Percentiles rank a stretch among this genome's conserved stretches.
phyloP scores from a whole-genome alignment of 2,113 vertebrate genomes.

The Misgurnus mizolepis region DNA sequence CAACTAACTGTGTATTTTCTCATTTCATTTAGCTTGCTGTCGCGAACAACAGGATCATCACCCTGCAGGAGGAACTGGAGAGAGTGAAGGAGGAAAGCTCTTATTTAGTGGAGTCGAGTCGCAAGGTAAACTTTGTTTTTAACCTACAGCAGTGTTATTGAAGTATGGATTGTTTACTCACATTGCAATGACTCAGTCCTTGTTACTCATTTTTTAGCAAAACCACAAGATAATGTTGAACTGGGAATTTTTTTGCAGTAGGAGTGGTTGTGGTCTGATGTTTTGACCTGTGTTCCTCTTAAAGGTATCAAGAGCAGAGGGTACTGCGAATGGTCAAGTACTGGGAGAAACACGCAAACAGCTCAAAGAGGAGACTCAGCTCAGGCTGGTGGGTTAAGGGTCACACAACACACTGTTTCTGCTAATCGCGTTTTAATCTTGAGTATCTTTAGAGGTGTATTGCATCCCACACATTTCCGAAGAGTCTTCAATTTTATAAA shows the following conservation, averaged over 20 bases:
- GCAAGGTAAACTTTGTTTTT: constrained; percentile 75
- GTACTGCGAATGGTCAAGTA: constrained; percentile 80
- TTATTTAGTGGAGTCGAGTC: constrained; percentile 84
- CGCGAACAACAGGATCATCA: constrained; percentile 97
- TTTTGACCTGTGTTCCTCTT: neutral
- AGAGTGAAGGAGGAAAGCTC: constrained; percentile 91
- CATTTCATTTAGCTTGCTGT: constrained; percentile 85
- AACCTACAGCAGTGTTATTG: neutral
- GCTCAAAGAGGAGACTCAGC: constrained; percentile 94
- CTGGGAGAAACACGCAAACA: constrained; percentile 91
- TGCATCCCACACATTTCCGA: too few species aligned
- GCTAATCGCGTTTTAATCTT: too few species aligned
- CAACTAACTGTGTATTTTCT: neutral
- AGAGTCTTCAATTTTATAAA: too few species aligned
- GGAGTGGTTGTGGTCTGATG: neutral
- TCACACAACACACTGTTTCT: neutral
- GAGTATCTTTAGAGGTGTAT: too few species aligned
- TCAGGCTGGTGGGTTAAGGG: constrained; percentile 83
- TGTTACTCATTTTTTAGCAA: neutral
- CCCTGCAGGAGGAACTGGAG: constrained; percentile 95
- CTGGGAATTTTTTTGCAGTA: neutral
- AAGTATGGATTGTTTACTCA: neutral
- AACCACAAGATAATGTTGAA: neutral
- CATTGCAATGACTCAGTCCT: neutral
- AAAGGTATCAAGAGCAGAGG: constrained; percentile 74